Percentiles rank a stretch among this genome's conserved stretches.
Evolutionary conservation across 2,797 vertebrate species (phyloP).

Genomic region (Sebastes oblongus): DNA sequence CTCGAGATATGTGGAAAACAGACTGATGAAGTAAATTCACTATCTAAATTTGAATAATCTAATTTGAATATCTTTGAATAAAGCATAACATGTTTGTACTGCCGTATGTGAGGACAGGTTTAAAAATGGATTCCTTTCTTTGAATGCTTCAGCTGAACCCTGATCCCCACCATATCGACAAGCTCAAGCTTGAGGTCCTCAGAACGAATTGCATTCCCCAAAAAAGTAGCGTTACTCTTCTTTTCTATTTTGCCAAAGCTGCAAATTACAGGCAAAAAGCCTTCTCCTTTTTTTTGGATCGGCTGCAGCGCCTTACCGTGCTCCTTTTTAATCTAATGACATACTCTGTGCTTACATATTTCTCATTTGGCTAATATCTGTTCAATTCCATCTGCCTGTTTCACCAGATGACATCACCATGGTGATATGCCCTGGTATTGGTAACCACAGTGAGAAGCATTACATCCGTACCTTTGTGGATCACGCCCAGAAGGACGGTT

Average conservation of each 20-base stretch:
- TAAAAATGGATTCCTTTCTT: neutral
- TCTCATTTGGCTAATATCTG: slow-evolving; percentile 9
- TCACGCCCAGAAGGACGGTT: slow-evolving; percentile 94
- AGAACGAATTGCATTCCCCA: neutral
- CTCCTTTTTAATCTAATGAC: neutral
- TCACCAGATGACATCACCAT: slow-evolving; percentile 93
- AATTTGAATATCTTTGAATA: neutral
- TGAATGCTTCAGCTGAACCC: slow-evolving; percentile 15
- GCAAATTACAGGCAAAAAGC: neutral
- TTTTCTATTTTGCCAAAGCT: slow-evolving; percentile 9
- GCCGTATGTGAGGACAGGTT: no score
- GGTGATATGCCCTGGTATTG: slow-evolving; percentile 98
- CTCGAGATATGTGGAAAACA: neutral
- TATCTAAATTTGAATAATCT: neutral
- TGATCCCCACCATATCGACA: slow-evolving; percentile 6
- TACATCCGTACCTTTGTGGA: slow-evolving; percentile 99
- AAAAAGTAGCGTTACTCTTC: neutral
- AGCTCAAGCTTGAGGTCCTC: neutral
- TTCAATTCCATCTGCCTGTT: slow-evolving; percentile 26
- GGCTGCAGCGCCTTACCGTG: neutral
- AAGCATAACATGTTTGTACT: neutral
- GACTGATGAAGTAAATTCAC: neutral
- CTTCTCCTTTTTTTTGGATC: neutral
- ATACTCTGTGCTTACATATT: neutral
- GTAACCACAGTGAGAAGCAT: slow-evolving; percentile 99